These are phyloP conservation scores for Augochlora pura DNA, from an alignment of 1,140 invertebrate genomes.

Conservation along the genomic window DNA sequence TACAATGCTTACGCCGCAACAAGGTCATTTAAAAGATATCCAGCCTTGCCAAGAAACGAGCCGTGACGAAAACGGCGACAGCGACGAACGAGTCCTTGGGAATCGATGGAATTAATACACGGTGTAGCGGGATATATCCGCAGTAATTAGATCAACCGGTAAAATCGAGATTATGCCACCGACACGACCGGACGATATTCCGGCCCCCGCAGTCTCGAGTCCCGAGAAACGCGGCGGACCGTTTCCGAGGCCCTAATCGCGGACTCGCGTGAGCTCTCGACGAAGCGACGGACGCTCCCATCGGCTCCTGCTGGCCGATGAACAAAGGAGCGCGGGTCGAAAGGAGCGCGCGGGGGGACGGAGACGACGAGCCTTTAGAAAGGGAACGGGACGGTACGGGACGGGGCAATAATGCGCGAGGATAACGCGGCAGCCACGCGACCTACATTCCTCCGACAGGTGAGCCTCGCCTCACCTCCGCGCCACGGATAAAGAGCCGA, in stretches of 20 bases:
- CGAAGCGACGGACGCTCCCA: neutral
- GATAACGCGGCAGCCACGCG: conserved; percentile 67
- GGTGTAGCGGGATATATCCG: no score
- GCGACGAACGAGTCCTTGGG: no score
- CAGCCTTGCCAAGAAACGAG: no score
- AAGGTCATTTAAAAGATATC: no score
- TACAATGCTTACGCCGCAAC: no score
- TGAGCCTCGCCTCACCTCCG: conserved; percentile 64
- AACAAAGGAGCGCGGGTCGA: conserved; percentile 49
- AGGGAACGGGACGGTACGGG: conserved; percentile 18
- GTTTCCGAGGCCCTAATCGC: neutral
- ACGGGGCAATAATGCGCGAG: conserved; percentile 43
- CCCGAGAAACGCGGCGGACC: neutral
- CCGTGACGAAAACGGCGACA: no score
- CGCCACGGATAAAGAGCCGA: conserved; percentile 54
- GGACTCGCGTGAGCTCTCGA: neutral
- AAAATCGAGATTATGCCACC: no score
- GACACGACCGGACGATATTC: no score
- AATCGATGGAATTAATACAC: neutral
- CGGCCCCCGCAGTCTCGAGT: no score
- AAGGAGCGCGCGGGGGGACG: no score
- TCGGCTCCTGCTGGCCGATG: conserved; percentile 7
- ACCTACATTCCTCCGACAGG: conserved; percentile 70
- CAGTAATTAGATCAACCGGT: no score
- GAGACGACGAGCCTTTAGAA: conserved; percentile 30